Evolutionary conservation across 2,888 invertebrate species (phyloP), one percentile per base, ranked within the genome.

Genomic region (Cerceris rybyensis): DNA sequence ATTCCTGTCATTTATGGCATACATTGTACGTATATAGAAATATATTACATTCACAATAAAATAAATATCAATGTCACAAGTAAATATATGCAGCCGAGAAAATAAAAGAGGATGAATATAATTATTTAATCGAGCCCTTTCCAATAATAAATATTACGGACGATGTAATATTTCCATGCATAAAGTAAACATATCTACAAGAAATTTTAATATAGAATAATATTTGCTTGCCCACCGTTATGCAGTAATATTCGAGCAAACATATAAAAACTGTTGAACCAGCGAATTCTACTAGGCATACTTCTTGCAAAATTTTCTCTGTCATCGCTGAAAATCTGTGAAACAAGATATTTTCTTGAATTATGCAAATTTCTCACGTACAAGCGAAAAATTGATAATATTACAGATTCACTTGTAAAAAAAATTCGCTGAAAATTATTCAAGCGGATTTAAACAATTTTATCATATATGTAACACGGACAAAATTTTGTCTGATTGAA

Each of bases 191-290:
- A 46, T 13, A 11, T 1, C 50, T 7, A 50, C 11, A 50, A 46
- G 11, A 5, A 46, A 11, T 46, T 46, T 8, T 46, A 46, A 46
- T 46, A 50, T 50, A 1, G 14, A 0, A 57, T 39, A 5, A 17
- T 16, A 7, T 43, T 17, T 57, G 11, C 41, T n/a, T 58, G 46
- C 75, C 52, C 85, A 89, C 90, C 87, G 82, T 81, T 74, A 90
- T 87, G 50, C 88, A 86, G 75, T 88, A 89, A 73, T 88, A 90
- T 73, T 87, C 90, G 13, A 90, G 82, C 16, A 89, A 85, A 70
- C 90, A 90, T 50, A 89, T 88, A 54, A 88, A 88, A 76, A 89
- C 76, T 5, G 89, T 88, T 42, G 88, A 90, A 9, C 88, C 89
- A 42, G 87, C 50, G 13, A 90, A 84, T 77, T 90, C 90, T 7